These are phyloP conservation scores for Cisticola juncidis DNA, from an alignment of 2,113 vertebrate species.

Conservation along the genomic window DNA sequence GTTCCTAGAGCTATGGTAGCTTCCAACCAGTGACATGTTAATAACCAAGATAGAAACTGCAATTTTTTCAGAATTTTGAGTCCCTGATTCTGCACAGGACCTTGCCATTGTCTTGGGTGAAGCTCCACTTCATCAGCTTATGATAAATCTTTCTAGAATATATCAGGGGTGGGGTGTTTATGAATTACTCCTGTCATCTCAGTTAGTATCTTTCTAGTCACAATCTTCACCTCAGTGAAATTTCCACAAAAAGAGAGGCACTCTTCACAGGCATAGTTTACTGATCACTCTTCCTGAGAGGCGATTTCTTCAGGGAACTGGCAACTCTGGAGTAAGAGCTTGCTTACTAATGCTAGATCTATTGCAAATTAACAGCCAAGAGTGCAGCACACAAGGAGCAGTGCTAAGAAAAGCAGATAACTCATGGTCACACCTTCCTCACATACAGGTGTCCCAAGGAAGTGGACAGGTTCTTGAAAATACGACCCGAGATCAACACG, in stretches of 20 bases:
- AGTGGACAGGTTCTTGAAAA: not conserved
- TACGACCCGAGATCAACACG: not conserved
- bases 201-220: not conserved
- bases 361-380: not conserved
- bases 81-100: not conserved
- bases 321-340: not conserved
- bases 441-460: not conserved
- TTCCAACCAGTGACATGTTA: not conserved
- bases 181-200: not conserved
- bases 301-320: not conserved
- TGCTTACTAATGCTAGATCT: not conserved
- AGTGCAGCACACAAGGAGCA: not conserved
- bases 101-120: not conserved
- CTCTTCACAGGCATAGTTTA: not conserved
- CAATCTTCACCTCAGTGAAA: not conserved
- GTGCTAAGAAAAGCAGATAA: not conserved
- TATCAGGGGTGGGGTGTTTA: not conserved
- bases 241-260: not conserved
- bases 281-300: not conserved
- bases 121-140: not conserved
- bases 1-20: not conserved
- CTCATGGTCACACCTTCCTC: not conserved
- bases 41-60: not conserved
- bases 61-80: not conserved
- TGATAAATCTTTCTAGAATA: not conserved